These are phyloP conservation scores for Virgularia gustaviana DNA, from an alignment of 92 coral and sea anemone species.

Conservation along the genomic window DNA sequence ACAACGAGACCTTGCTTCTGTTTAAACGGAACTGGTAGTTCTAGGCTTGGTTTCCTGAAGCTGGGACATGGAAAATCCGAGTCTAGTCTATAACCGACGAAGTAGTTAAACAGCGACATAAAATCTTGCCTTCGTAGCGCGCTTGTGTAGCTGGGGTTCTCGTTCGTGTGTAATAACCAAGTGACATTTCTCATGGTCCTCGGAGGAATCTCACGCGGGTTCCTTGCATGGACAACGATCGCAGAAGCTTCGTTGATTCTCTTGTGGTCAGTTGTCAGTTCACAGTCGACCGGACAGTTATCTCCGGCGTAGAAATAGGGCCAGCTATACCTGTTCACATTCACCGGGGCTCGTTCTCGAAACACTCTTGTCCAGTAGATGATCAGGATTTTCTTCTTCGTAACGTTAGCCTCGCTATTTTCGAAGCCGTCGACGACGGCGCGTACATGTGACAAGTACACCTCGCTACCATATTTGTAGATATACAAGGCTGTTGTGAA, in stretches of 20 bases:
- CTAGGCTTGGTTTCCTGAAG: conserved; percentile 72
- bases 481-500: too few relatives aligned
- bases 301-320: conserved; percentile 93
- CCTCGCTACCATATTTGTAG: too few relatives aligned
- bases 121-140: conserved; percentile 58
- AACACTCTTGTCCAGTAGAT: conserved; percentile 84
- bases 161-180: conserved; percentile 93
- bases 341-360: conserved; percentile 76
- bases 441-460: too few relatives aligned
- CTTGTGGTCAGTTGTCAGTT: conserved; percentile 67
- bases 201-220: conserved; percentile 87
- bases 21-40: conserved; percentile 69
- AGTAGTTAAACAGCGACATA: conserved; percentile 80
- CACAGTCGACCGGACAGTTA: conserved; percentile 87
- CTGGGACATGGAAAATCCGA: conserved; percentile 95
- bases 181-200: conserved; percentile 63
- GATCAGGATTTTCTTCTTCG: conserved; percentile 53
- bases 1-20: conserved; percentile 66
- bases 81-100: conserved; percentile 75
- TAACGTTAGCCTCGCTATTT: too few relatives aligned
- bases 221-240: conserved; percentile 84
- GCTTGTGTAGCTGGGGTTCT: conserved; percentile 84
- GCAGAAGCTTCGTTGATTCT: conserved; percentile 85
- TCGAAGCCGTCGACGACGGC: not conserved
- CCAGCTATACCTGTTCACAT: conserved; percentile 54